phyloP scores from a whole-genome alignment of 92 coral and sea anemone genomes.

The Plumapathes pennacea region DNA sequence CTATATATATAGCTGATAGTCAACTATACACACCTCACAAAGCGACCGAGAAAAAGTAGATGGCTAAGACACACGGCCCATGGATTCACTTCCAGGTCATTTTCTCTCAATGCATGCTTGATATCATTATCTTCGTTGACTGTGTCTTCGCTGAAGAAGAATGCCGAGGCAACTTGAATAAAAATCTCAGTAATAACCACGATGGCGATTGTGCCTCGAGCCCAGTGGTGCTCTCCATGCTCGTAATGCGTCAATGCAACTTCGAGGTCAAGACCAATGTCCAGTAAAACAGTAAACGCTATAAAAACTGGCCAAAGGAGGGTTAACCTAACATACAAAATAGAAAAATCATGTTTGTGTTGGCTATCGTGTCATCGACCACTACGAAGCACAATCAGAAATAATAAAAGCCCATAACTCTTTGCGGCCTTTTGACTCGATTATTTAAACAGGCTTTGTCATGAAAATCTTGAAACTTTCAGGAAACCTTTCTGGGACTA shows the following conservation, averaged over 20 bases:
- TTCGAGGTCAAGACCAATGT: conserved; percentile 9
- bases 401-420: no score
- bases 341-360: no score
- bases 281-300: conserved; percentile 11
- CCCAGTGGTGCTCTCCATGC: conserved; percentile 30
- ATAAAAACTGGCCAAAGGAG: conserved; percentile 29
- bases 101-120: conserved; percentile 12
- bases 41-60: conserved; percentile 14
- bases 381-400: no score
- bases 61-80: conserved; percentile 27
- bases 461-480: no score
- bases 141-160: conserved; percentile 24
- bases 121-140: conserved; percentile 8
- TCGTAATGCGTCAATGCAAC: conserved; percentile 24
- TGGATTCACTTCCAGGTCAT: conserved; percentile 17
- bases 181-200: conserved; percentile 13
- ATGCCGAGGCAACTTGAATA: conserved; percentile 17
- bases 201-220: conserved; percentile 10
- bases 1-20: no score
- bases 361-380: no score
- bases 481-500: no score
- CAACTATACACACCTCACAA: conserved; percentile 21
- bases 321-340: conserved; percentile 26
- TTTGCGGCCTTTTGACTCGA: no score
- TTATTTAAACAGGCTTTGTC: no score